Base-by-base conservation (phyloP, 2,888 invertebrate species). In the Cryptosula pallasiana region DNA sequence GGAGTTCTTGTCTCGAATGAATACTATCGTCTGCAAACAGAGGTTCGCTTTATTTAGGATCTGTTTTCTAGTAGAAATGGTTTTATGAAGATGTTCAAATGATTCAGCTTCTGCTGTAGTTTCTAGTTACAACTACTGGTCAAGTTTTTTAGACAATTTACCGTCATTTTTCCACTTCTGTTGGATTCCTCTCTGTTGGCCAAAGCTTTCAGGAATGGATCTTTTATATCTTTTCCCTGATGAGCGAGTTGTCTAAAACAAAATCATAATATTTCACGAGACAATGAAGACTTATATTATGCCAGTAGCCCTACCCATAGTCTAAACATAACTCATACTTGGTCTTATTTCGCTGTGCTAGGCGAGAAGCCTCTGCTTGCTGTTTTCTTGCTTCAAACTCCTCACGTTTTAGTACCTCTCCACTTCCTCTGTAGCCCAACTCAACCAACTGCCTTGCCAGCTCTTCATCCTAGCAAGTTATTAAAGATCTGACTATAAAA, bases 111-210 rank as follows among this genome's bases (percentile, higher is more conserved):
- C n/a, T n/a, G n/a, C n/a, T n/a, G n/a, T n/a, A n/a, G n/a, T n/a
- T n/a, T n/a, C n/a, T n/a, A n/a, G n/a, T n/a, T n/a, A n/a, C n/a
- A n/a, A n/a, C n/a, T n/a, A n/a, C n/a, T n/a, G n/a, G n/a, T n/a
- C n/a, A n/a, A n/a, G n/a, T n/a, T n/a, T n/a, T n/a, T n/a, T n/a
- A n/a, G n/a, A n/a, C 20, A 2, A 32, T 27, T 79, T 78, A 85
- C 85, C 75, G 91, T 90, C 76, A 93, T 82, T 74, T 89, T 88
- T 35, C 91, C 91, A 74, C 89, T 87, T 78, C 91, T 87, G 80
- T 93, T 94, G 0, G 89, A 88, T 70, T 89, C 86, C 83, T 94
- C 94, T 32, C 93, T 88, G 0, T 88, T 80, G 1, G 92, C 90
- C 74, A 93, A 84, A 77, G 91, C 91, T 69, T 88, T 84, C 70